Base-by-base conservation (phyloP, 2,888 invertebrate genomes). In the Drosophila prolongata region DNA sequence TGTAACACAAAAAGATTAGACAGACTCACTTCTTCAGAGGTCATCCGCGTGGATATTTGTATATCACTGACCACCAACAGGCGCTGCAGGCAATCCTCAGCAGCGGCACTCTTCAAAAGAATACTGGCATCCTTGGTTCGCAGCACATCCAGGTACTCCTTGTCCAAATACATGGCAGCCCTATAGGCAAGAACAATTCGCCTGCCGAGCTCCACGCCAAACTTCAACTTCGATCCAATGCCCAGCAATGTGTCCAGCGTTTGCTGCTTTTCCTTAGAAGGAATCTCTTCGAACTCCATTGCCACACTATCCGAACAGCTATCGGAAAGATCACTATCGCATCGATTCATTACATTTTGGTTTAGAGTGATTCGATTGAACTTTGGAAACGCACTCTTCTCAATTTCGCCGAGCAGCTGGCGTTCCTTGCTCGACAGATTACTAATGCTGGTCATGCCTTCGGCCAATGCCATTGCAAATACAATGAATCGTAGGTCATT, bases 381-480 rank as follows among this genome's bases (percentile, higher is more conserved):
- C 58, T 91, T 93, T 1, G 92, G 89, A 61, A 91, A 91, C 4
- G 92, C 89, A 37, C 91, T 91, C 74, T 92, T 92, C 34, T 91
- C 91, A 6, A 92, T 91, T 55, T 92, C 92, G 24, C 89, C 90
- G 9, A 94, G 78, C 47, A 95, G 92, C 60, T 94, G 92, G 55
- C 95, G 93, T 86, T 96, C 94, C 82, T 95, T 95, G 50, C 93
- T 93, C 2, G 94, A 95, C 77, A 96, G 90, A 69, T 94, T 93
- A 72, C 93, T 92, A 1, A 94, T 94, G 57, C 92, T 92, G 6
- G 94, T 91, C 73, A 94, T 92, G 19, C 94, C 94, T 89, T 95
- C 95, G 6, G 94, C 95, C 76, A 95, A 90, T 27, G 93, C 93
- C 91, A 94, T 93, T 69, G 94, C 94, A 57, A 95, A 92, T 71